These are phyloP conservation scores for Willisornis vidua DNA, from an alignment of 2,113 vertebrate genomes.

Conservation along the genomic window DNA sequence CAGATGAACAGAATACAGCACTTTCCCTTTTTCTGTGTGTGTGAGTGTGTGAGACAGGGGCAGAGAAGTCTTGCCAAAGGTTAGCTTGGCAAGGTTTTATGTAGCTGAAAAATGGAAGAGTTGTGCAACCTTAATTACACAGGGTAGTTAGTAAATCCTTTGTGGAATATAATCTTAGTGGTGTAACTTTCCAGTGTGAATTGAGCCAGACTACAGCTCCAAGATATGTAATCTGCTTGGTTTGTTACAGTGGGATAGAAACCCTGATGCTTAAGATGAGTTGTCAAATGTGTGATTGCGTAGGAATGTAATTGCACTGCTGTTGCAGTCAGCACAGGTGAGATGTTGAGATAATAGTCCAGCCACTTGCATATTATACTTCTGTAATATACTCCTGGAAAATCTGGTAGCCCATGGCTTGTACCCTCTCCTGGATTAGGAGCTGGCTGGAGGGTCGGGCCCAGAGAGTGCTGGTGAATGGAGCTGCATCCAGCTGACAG, in stretches of 20 bases:
- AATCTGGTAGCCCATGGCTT: too few relatives aligned
- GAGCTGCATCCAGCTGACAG: too few relatives aligned
- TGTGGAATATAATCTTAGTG: not conserved
- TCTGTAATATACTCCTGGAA: too few relatives aligned
- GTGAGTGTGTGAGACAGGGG: not conserved
- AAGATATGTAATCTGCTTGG: not conserved
- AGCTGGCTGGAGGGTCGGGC: too few relatives aligned
- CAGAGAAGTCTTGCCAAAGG: not conserved
- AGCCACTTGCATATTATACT: not conserved
- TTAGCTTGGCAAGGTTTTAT: constrained; percentile 19
- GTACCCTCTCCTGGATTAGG: too few relatives aligned
- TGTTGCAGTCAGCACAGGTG: not conserved
- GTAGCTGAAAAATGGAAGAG: not conserved
- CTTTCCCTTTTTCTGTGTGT: not conserved
- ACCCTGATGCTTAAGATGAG: not conserved
- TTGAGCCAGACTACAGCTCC: constrained; percentile 7
- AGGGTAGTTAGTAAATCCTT: not conserved
- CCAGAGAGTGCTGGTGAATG: too few relatives aligned
- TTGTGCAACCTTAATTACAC: constrained; percentile 28
- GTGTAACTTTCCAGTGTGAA: not conserved
- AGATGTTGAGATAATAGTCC: not conserved
- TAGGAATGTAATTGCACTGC: not conserved
- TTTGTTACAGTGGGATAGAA: not conserved
- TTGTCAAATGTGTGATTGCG: accelerated
- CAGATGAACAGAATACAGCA: not conserved